A percentile compares a stretch with the other conserved stretches of the same genome.
Conservation (phyloP, 2,888 invertebrate species). For the Halictus quadricinctus region DNA sequence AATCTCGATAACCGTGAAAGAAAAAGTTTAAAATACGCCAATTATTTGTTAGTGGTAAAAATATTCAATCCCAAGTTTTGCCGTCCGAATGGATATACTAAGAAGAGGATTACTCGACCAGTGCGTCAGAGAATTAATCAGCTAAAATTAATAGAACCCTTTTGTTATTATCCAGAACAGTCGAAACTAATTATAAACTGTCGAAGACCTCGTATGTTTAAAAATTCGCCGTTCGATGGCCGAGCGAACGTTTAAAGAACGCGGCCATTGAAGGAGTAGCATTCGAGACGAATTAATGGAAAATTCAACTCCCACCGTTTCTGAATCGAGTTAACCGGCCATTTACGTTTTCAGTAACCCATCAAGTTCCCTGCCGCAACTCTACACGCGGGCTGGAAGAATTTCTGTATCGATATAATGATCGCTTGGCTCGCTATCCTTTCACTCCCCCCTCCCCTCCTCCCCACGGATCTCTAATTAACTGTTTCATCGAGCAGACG, state of each 20-base stretch:
- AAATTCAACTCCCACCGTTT: not conserved
- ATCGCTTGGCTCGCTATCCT: constrained; percentile 3
- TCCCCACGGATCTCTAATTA: constrained; percentile 78
- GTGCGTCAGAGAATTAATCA: not conserved
- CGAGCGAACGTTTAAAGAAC: not conserved
- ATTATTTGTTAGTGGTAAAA: no score
- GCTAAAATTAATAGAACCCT: not conserved
- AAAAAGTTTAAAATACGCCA: no score
- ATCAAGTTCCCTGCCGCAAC: not conserved
- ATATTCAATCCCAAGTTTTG: not conserved
- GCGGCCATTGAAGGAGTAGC: not conserved
- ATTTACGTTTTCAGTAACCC: not conserved
- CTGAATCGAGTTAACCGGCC: not conserved
- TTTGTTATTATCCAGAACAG: not conserved
- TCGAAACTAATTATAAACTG: not conserved
- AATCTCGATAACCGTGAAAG: no score
- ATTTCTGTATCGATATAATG: constrained; percentile 38
- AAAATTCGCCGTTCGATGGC: not conserved
- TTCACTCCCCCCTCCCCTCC: constrained; percentile 72
- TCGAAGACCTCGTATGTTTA: not conserved
- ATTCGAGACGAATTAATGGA: not conserved
- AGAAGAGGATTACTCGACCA: no score
- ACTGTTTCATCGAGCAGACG: constrained; percentile 78
- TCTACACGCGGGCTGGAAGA: not conserved
- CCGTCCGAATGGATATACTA: no score